Percentiles rank a stretch among this genome's conserved stretches.
These are phyloP conservation scores for Pitta sordida DNA, from an alignment of 2,113 vertebrate species.

Conservation along the genomic window DNA sequence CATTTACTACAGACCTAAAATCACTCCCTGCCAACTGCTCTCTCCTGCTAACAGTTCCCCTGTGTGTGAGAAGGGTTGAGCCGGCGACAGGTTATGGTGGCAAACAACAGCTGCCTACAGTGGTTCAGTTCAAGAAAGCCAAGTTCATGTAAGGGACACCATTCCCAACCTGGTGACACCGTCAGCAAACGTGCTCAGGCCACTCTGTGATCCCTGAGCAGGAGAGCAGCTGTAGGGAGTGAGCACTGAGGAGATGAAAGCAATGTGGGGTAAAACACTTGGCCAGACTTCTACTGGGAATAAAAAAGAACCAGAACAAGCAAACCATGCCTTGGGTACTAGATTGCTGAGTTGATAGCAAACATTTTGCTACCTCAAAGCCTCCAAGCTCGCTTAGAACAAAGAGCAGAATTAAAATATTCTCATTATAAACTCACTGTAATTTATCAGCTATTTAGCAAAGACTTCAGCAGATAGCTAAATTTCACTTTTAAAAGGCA, in stretches of 20 bases:
- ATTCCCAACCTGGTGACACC: neutral
- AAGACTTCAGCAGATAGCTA: conserved; percentile 10
- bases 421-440: neutral
- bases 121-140: neutral
- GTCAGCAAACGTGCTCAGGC: rapidly evolving
- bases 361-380: neutral
- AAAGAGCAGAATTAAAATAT: conserved; percentile 10
- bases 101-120: neutral
- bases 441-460: conserved; percentile 10
- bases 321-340: neutral
- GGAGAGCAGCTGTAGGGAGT: neutral
- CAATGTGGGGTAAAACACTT: neutral
- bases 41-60: neutral
- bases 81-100: neutral
- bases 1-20: neutral
- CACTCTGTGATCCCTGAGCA: neutral
- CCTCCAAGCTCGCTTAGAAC: neutral
- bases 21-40: neutral
- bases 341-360: conserved; percentile 9
- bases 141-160: neutral
- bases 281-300: neutral
- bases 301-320: neutral
- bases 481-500: conserved; percentile 24
- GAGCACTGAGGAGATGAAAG: neutral
- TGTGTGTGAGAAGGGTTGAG: rapidly evolving